phyloP scores from a whole-genome alignment of 2,113 vertebrate genomes.

The Austrofundulus limnaeus region DNA sequence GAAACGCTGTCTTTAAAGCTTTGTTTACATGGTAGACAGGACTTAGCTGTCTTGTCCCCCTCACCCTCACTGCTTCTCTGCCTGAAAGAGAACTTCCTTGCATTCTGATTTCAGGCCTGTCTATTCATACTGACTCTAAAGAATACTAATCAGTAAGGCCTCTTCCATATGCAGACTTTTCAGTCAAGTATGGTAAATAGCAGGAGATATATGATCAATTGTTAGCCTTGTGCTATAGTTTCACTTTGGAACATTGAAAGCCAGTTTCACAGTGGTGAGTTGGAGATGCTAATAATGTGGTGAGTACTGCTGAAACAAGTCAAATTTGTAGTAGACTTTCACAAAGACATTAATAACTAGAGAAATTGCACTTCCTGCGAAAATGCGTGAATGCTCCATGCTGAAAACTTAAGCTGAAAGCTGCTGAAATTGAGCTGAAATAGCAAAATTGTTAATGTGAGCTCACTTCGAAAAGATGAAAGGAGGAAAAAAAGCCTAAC shows the following conservation, averaged over 20 bases:
- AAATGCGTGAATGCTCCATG: too few species aligned
- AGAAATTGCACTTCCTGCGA: too few species aligned
- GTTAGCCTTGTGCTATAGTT: conserved; percentile 31
- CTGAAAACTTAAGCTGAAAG: too few species aligned
- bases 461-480: too few species aligned
- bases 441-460: too few species aligned
- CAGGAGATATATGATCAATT: conserved; percentile 48
- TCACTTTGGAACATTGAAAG: conserved; percentile 23
- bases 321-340: too few species aligned
- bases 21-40: conserved; percentile 71
- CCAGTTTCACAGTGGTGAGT: background rate
- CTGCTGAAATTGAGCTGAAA: too few species aligned
- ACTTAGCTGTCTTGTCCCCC: conserved; percentile 58
- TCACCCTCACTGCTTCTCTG: conserved; percentile 47
- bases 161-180: conserved; percentile 45
- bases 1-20: conserved; percentile 64
- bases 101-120: conserved; percentile 69
- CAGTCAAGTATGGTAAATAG: conserved; percentile 37
- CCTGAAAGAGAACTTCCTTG: conserved; percentile 76
- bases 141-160: conserved; percentile 76
- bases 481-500: too few species aligned
- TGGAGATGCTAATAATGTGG: background rate
- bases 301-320: too few species aligned
- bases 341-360: too few species aligned
- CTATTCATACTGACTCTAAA: conserved; percentile 58